Percentiles rank a stretch among this genome's conserved stretches.
Evolutionary conservation across 2,888 invertebrate species (phyloP).

Genomic region (Sceliomorpha sp.): DNA sequence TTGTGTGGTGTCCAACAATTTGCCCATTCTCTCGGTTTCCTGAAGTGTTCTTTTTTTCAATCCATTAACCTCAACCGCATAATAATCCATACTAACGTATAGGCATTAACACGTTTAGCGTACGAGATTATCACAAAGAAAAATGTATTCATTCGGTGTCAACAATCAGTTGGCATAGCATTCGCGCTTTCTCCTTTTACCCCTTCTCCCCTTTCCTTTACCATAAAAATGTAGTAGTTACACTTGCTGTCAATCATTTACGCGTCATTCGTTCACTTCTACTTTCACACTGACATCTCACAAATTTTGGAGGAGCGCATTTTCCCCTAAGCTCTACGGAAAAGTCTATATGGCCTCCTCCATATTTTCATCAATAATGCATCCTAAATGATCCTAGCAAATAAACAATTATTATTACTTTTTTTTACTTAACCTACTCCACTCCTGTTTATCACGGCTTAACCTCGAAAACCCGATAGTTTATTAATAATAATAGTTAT

Average conservation of each 20-base stretch:
- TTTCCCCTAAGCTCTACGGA: conserved; percentile 64
- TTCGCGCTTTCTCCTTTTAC: conserved; percentile 63
- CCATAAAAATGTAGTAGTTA: conserved; percentile 65
- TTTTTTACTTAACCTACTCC: conserved; percentile 65
- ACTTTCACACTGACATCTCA: conserved; percentile 59
- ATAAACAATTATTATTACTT: conserved; percentile 66
- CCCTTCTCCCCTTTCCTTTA: conserved; percentile 45
- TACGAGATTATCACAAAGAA: conserved; percentile 78
- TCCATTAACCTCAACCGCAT: conserved; percentile 67
- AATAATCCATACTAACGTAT: conserved; percentile 66
- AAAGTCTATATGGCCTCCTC: conserved; percentile 62
- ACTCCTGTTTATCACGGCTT: conserved; percentile 75
- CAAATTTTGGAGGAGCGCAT: conserved; percentile 61
- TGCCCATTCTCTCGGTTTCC: conserved; percentile 60
- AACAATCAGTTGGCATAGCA: conserved; percentile 76
- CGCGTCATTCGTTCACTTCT: conserved; percentile 55
- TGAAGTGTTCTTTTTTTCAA: conserved; percentile 57
- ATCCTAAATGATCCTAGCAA: conserved; percentile 70
- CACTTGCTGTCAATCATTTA: conserved; percentile 63
- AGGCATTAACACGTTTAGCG: conserved; percentile 76
- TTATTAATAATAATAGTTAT: conserved; percentile 74
- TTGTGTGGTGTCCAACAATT: conserved; percentile 18
- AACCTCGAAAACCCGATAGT: conserved; percentile 76
- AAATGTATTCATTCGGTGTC: conserved; percentile 76
- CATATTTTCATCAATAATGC: conserved; percentile 56